phyloP scores from a whole-genome alignment of 2,888 invertebrate species.

The Hecatera dysodea region DNA sequence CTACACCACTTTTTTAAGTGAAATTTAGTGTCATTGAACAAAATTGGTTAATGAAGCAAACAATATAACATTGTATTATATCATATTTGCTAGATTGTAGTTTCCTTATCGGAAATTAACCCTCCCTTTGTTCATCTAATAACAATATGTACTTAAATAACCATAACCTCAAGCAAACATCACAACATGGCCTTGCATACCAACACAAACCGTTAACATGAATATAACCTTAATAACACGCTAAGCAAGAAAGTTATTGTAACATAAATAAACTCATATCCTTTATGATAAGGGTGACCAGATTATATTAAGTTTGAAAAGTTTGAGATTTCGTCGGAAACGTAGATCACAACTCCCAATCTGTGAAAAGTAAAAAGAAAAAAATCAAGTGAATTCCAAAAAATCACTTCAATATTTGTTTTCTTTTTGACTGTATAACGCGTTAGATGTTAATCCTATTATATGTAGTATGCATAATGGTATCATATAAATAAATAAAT shows the following conservation, averaged over 20 bases:
- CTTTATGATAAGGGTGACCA: neutral
- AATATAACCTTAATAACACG: constrained; percentile 21
- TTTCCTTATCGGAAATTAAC: neutral
- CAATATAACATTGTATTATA: no score
- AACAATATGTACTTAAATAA: constrained; percentile 3
- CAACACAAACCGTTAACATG: constrained; percentile 16
- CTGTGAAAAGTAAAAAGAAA: no score
- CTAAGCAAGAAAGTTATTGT: constrained; percentile 29
- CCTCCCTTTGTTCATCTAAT: neutral
- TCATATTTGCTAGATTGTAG: neutral
- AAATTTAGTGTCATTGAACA: no score
- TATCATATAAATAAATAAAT: no score
- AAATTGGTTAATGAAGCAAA: no score
- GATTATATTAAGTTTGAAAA: neutral
- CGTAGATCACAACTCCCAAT: no score
- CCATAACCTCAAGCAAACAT: constrained; percentile 8
- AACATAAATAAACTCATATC: constrained; percentile 23
- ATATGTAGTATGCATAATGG: no score
- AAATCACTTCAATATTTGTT: no score
- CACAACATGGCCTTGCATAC: neutral
- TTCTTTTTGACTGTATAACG: no score
- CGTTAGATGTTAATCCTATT: no score
- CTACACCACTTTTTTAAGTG: no score
- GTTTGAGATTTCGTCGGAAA: neutral
- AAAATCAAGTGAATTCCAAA: no score